Base-by-base conservation (phyloP, 2,797 vertebrate species). In the Holocentrus rufus region DNA sequence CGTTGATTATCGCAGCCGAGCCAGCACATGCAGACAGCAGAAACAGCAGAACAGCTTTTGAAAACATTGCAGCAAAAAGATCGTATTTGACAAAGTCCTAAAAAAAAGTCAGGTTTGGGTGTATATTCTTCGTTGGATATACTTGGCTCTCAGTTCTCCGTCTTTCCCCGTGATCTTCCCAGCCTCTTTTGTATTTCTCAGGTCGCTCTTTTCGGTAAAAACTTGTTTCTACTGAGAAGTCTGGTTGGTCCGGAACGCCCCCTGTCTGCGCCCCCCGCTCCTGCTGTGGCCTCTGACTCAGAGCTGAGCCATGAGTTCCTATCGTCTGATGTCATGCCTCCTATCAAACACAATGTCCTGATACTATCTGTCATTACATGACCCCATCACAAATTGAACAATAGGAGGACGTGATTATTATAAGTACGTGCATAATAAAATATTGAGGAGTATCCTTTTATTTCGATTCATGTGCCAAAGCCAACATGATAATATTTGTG, bases 301-400 rank as follows among this genome's bases (percentile, higher is more conserved):
- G 10, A 47, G 5, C 25, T 30, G 22, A 54, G 52, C 10, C 7
- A 31, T 27, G 7, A n/a, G 83, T 90, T 85, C 89, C 77, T 71
- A 0, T 22, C 1, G 2, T 0, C 4, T 85, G 88, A 90, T 7
- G 84, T 89, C 87, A 89, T 27, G 10, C 42, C 74, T 80, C 69
- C 80, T 18, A 74, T 69, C 67, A 42, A 42, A 52, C 57, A 30
- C 15, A 63, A 49, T 34, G 66, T 3, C 6, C 23, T 1, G 17
- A 22, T 27, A 14, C 9, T 23, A 23, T 30, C 23, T 34, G 8
- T 7, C 31, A 34, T 34, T n/a, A n/a, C n/a, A n/a, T n/a, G n/a
- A n/a, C n/a, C n/a, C n/a, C n/a, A n/a, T n/a, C n/a, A 36, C 34
- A 9, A 36, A 36, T 7, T 9, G 34, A 36, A 42, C 39, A 42